These are phyloP conservation scores for Pseudomyrmex flavicornis DNA, from an alignment of 1,140 invertebrate genomes.

Conservation along the genomic window DNA sequence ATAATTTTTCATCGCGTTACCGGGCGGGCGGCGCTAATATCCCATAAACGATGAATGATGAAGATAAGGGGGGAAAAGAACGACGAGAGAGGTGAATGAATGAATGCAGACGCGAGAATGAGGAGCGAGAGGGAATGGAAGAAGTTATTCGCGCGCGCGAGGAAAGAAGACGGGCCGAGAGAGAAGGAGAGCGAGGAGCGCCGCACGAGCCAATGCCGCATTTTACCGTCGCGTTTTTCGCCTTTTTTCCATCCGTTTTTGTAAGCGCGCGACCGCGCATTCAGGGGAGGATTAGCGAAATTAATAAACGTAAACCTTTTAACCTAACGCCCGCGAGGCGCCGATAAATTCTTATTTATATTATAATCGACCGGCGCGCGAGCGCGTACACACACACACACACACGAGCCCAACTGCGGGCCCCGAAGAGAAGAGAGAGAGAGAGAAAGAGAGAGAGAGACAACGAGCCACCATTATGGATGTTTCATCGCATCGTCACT, in stretches of 20 bases:
- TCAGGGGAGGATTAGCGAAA: slow-evolving; percentile 79
- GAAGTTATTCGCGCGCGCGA: slow-evolving; percentile 51
- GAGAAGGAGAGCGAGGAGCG: not conserved
- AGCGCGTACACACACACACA: no score
- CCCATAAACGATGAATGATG: slow-evolving; percentile 56
- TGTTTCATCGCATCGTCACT: slow-evolving; percentile 83
- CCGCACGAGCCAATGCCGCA: slow-evolving; percentile 53
- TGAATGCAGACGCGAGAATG: slow-evolving; percentile 15
- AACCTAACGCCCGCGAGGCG: slow-evolving; percentile 76
- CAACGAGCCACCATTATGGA: slow-evolving; percentile 78
- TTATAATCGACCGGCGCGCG: slow-evolving; percentile 75
- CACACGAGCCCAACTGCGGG: slow-evolving; percentile 27
- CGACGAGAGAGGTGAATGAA: slow-evolving; percentile 4
- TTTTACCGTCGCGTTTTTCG: slow-evolving; percentile 33
- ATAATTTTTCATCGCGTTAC: slow-evolving; percentile 43
- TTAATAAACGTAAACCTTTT: slow-evolving; percentile 84
- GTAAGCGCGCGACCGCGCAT: slow-evolving; percentile 53
- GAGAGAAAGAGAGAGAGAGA: slow-evolving; percentile 32
- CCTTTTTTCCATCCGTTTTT: slow-evolving; percentile 3
- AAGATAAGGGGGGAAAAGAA: slow-evolving; percentile 23
- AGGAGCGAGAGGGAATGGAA: slow-evolving; percentile 25
- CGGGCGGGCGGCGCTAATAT: slow-evolving; percentile 56
- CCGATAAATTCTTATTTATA: slow-evolving; percentile 84
- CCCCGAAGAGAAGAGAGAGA: slow-evolving; percentile 38
- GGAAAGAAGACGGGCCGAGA: slow-evolving; percentile 14